Base-by-base conservation (phyloP, 1,140 invertebrate species). In the Danaus plexippus region DNA sequence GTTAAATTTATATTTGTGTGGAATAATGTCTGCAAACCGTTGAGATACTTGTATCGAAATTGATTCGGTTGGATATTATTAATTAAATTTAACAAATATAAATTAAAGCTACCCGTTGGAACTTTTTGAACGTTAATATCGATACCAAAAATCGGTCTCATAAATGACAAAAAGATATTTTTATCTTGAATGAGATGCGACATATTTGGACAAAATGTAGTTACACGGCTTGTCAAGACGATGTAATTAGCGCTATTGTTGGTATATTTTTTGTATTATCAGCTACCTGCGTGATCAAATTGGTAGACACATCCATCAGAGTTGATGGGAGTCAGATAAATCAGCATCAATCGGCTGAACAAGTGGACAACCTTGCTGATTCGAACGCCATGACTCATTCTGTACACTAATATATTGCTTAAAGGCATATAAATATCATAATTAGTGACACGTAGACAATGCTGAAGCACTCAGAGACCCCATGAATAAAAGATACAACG, bases 391-490 rank as follows among this genome's bases (percentile, higher is more conserved):
- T 84, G 80, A 80, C 69, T 85, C 79, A 80, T 55, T 48, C 57
- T 18, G 56, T 67, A 57, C 67, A 75, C 75, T 74, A 77, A 69
- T 63, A 63, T 71, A 77, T 73, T 80, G 79, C 77, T 79, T 73
- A 75, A 82, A 82, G 81, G 73, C 74, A 70, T 71, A 82, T 82
- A 79, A 80, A 78, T 78, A 71, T 78, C 69, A 75, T 81, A 82
- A 82, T 85, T 80, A 71, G 74, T 69, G 70, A 73, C 71, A 71
- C 71, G 75, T 81, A 81, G 77, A 84, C 75, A 82, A 84, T 80
- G 68, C 67, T 72, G 68, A 68, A 77, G 79, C 72, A 80, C 69
- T 75, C 69, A 70, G 70, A 62, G 57, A 64, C 50, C 64, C 59
- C 69, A 80, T 85, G 77, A 85, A 85, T 85, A 80, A 85, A 71